phyloP scores from a whole-genome alignment of 2,797 vertebrate species.

The Xiphorhynchus erythropygius region DNA sequence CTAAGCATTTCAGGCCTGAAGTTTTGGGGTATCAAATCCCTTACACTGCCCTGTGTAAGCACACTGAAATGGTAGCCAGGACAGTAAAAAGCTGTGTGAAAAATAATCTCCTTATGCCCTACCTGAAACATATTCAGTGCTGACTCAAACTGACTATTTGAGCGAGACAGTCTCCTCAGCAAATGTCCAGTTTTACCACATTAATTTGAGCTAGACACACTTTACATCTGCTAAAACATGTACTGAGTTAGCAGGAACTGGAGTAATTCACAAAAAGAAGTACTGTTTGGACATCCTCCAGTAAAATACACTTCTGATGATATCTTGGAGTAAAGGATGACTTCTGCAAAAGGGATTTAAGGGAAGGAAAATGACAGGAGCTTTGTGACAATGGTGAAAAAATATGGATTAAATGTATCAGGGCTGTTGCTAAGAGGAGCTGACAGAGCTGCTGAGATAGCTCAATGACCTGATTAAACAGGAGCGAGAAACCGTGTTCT shows the following conservation, averaged over 20 bases:
- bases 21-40: background rate
- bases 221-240: background rate
- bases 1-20: background rate
- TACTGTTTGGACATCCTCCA: background rate
- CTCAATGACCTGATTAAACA: slow-evolving; percentile 16
- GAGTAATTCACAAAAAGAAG: background rate
- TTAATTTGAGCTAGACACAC: background rate
- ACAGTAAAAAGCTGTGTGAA: background rate
- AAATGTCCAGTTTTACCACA: background rate
- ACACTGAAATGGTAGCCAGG: background rate
- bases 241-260: background rate
- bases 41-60: background rate
- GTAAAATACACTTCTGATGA: background rate
- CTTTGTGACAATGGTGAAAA: slow-evolving; percentile 1
- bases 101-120: background rate
- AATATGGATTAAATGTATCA: background rate
- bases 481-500: background rate
- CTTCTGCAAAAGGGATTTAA: background rate
- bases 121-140: background rate
- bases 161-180: background rate
- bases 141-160: slow-evolving; percentile 2
- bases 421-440: slow-evolving; percentile 37
- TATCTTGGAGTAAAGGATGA: background rate
- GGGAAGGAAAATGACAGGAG: background rate
- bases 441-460: slow-evolving; percentile 13